These are phyloP conservation scores for Medauroidea extradentata DNA, from an alignment of 1,140 invertebrate genomes.

Conservation along the genomic window DNA sequence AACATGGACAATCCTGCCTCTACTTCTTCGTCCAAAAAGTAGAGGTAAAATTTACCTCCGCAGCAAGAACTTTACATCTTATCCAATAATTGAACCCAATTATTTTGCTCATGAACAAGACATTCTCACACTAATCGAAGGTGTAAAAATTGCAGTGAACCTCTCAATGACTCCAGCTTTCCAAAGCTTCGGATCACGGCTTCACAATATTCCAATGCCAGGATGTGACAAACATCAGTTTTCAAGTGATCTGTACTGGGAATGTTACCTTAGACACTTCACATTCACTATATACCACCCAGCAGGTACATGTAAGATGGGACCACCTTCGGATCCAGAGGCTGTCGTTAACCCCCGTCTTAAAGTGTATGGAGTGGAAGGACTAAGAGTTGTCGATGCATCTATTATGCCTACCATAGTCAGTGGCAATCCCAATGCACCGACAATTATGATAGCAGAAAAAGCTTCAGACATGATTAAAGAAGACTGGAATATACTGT, in stretches of 20 bases:
- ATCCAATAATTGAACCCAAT: constrained; percentile 85
- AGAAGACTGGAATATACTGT: constrained; percentile 50
- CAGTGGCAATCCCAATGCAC: constrained; percentile 77
- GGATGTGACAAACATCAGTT: constrained; percentile 63
- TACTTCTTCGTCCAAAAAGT: constrained; percentile 76
- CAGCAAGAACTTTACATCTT: constrained; percentile 70
- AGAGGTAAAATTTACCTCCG: constrained; percentile 73
- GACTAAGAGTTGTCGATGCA: constrained; percentile 68
- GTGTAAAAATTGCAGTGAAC: constrained; percentile 75
- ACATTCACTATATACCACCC: constrained; percentile 86
- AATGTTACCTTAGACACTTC: constrained; percentile 73
- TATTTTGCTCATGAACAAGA: constrained; percentile 81
- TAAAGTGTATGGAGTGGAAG: constrained; percentile 66
- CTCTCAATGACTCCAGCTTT: constrained; percentile 75
- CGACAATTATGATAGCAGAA: constrained; percentile 69
- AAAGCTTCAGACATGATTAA: constrained; percentile 78
- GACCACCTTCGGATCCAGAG: constrained; percentile 62
- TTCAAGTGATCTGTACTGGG: constrained; percentile 79
- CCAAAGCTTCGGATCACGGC: constrained; percentile 70
- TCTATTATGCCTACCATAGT: constrained; percentile 77
- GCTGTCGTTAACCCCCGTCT: constrained; percentile 79
- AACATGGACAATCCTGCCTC: constrained; percentile 77
- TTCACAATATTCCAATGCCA: constrained; percentile 72
- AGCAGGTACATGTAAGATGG: constrained; percentile 83
- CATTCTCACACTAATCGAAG: constrained; percentile 68